Percentiles rank a stretch among this genome's conserved stretches.
phyloP scores from a whole-genome alignment of 2,888 invertebrate species.

The Synanthedon vespiformis region DNA sequence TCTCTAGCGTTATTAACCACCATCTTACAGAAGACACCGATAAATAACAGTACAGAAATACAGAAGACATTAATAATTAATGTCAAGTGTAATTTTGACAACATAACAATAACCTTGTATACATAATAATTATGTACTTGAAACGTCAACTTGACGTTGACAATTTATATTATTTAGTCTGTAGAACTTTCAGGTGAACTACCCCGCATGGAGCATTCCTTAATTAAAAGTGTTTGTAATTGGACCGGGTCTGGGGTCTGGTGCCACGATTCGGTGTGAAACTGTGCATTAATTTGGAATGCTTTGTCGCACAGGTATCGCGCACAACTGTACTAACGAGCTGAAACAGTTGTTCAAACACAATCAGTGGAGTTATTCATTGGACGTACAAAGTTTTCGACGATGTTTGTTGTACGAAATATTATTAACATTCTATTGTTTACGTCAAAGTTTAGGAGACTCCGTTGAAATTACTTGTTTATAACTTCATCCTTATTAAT shows the following conservation, averaged over 20 bases:
- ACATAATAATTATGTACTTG: too few relatives aligned
- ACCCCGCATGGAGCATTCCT: constrained; percentile 12
- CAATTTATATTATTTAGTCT: too few relatives aligned
- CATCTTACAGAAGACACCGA: too few relatives aligned
- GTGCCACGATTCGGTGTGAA: neutral
- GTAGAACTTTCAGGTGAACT: too few relatives aligned
- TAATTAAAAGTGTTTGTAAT: constrained; percentile 18
- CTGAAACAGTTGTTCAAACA: constrained; percentile 4
- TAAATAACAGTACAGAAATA: too few relatives aligned
- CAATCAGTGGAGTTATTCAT: constrained; percentile 2
- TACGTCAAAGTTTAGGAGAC: neutral
- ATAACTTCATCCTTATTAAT: too few relatives aligned
- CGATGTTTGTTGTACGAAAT: neutral
- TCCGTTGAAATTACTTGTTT: too few relatives aligned
- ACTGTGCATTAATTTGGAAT: constrained; percentile 9
- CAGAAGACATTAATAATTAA: too few relatives aligned
- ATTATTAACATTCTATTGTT: neutral
- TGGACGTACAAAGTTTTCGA: neutral
- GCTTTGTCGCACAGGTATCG: constrained; percentile 7
- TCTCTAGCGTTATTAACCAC: too few relatives aligned
- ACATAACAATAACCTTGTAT: too few relatives aligned
- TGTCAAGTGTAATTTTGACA: too few relatives aligned
- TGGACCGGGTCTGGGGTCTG: neutral
- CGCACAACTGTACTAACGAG: constrained; percentile 2
- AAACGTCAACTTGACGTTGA: too few relatives aligned